Percentiles rank a stretch among this genome's conserved stretches.
Evolutionary conservation across 1,140 invertebrate genomes (phyloP).

Genomic region (Myzus persicae): DNA sequence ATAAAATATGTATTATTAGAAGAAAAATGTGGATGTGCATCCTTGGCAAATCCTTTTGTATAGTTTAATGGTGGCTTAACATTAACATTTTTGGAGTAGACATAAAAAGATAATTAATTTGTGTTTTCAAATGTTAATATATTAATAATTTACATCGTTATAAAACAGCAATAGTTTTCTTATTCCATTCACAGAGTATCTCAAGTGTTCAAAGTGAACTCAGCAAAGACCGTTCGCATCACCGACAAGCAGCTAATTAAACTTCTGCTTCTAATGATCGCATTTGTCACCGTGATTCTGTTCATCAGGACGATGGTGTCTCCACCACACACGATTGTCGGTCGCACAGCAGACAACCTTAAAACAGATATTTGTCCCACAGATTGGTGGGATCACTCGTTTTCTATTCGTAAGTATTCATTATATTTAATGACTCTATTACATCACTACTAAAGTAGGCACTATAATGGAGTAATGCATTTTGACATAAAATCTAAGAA

Average conservation of each 20-base stretch:
- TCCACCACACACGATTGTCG: conserved; percentile 86
- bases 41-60: too few species aligned
- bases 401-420: conserved; percentile 84
- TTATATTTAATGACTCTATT: conserved; percentile 11
- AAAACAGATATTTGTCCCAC: conserved; percentile 92
- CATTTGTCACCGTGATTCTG: conserved; percentile 83
- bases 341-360: conserved; percentile 83
- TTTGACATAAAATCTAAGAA: background rate
- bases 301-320: conserved; percentile 88
- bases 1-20: too few species aligned
- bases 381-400: conserved; percentile 96
- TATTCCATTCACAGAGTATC: conserved; percentile 78
- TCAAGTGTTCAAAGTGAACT: conserved; percentile 92
- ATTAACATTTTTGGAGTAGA: background rate
- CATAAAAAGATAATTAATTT: background rate
- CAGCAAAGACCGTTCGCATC: conserved; percentile 93
- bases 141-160: background rate
- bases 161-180: conserved; percentile 2
- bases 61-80: background rate
- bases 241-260: conserved; percentile 92
- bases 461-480: background rate
- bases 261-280: conserved; percentile 85
- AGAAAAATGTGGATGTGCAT: too few species aligned
- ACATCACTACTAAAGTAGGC: background rate
- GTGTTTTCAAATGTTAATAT: background rate